Evolutionary conservation across 2,797 vertebrate genomes (phyloP).

Genomic region (Hypotaenidia philippensis): DNA sequence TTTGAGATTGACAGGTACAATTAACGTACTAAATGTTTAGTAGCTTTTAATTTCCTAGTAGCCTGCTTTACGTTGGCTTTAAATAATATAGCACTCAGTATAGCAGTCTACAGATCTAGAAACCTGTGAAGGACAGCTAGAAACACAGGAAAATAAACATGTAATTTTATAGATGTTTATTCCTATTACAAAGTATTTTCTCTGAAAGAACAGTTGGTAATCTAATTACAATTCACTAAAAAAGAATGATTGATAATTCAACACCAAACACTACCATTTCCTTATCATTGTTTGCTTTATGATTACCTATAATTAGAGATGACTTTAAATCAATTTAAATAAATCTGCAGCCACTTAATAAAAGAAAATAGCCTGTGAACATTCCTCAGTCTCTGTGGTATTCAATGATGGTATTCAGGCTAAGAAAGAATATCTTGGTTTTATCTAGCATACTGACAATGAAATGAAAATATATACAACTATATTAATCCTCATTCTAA

Average conservation of each 20-base stretch:
- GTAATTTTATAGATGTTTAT: background rate
- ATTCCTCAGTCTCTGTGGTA: background rate
- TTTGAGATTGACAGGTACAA: background rate
- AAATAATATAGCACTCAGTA: background rate
- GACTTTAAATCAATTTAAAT: conserved; percentile 37
- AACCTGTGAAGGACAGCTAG: background rate
- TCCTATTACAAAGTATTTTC: background rate
- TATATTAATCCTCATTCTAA: conserved; percentile 13
- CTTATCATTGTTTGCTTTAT: conserved; percentile 27
- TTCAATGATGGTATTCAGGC: background rate
- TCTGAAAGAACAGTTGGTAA: background rate
- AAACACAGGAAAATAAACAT: background rate
- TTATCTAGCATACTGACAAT: background rate
- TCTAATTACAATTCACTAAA: conserved; percentile 19
- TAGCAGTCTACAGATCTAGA: background rate
- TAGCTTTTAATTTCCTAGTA: conserved; percentile 29
- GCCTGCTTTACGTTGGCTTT: background rate
- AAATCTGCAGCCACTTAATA: conserved; percentile 32
- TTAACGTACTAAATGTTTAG: conserved; percentile 29
- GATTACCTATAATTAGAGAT: conserved; percentile 53
- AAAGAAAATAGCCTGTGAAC: conserved; percentile 25
- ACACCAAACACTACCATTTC: background rate
- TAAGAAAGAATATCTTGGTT: conserved; percentile 12
- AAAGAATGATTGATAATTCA: conserved; percentile 22
- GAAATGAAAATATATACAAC: background rate